Evolutionary conservation across 2,797 vertebrate species (phyloP).

Genomic region (Galagoides demidoff): DNA sequence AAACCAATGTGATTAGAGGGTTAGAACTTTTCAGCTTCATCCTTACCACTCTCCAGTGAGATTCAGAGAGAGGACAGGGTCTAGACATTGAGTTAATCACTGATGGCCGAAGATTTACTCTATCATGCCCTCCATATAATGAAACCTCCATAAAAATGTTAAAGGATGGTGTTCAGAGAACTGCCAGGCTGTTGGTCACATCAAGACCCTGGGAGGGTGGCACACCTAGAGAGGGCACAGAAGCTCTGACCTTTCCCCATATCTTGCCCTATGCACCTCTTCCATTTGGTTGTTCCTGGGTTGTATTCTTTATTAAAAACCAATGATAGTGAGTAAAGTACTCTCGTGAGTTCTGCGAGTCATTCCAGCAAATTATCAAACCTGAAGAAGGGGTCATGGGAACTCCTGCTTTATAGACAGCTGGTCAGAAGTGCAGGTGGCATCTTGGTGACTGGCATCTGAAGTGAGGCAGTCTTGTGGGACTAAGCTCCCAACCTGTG

Average conservation of each 20-base stretch:
- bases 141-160: neutral
- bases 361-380: neutral
- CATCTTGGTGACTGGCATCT: neutral
- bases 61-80: neutral
- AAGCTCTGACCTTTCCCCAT: neutral
- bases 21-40: neutral
- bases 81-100: neutral
- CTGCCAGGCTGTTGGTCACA: too few species aligned
- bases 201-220: neutral
- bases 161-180: neutral
- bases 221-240: neutral
- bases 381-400: neutral
- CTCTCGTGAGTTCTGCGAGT: neutral
- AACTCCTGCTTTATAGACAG: neutral
- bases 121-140: neutral
- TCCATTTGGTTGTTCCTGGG: neutral
- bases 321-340: too few species aligned
- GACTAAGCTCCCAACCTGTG: neutral
- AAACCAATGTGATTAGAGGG: neutral
- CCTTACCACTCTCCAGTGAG: rapidly evolving
- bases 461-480: neutral
- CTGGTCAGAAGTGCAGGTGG: neutral
- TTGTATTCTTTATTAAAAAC: neutral
- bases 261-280: neutral
- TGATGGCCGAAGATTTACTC: neutral